Evolutionary conservation across 2,113 vertebrate genomes (phyloP).

Genomic region (Scytalopus superciliaris): DNA sequence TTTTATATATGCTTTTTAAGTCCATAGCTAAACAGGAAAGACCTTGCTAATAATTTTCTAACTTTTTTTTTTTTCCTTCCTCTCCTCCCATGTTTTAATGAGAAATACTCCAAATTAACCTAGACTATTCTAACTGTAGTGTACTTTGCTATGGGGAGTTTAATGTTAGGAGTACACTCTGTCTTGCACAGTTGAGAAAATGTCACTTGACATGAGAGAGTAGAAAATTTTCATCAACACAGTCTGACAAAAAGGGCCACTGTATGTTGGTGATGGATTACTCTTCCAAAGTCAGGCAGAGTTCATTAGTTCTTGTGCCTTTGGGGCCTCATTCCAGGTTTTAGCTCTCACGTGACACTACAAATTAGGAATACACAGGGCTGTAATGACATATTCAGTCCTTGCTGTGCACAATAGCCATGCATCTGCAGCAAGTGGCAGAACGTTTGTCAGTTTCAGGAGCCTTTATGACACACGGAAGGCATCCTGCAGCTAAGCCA

Average conservation of each 20-base stretch:
- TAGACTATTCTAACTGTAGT: background rate
- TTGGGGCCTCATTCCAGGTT: constrained; percentile 11
- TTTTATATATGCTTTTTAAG: background rate
- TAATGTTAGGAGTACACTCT: background rate
- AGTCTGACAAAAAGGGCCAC: background rate
- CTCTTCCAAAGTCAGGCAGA: background rate
- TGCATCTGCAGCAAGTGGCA: constrained; percentile 25
- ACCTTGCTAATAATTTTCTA: background rate
- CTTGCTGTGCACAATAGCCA: background rate
- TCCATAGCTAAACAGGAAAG: background rate
- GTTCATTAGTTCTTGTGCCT: constrained; percentile 45
- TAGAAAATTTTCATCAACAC: background rate
- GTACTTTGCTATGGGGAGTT: background rate
- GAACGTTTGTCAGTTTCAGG: background rate
- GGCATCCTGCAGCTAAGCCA: constrained; percentile 24
- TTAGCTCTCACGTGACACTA: background rate
- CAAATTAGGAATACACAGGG: background rate
- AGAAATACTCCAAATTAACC: background rate
- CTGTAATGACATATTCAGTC: constrained; percentile 21
- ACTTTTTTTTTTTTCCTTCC: background rate
- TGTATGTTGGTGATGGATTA: background rate
- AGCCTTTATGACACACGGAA: background rate
- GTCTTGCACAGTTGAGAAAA: background rate
- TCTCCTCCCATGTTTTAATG: background rate
- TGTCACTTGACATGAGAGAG: background rate